phyloP scores from a whole-genome alignment of 2,797 vertebrate genomes.

The Huso huso region DNA sequence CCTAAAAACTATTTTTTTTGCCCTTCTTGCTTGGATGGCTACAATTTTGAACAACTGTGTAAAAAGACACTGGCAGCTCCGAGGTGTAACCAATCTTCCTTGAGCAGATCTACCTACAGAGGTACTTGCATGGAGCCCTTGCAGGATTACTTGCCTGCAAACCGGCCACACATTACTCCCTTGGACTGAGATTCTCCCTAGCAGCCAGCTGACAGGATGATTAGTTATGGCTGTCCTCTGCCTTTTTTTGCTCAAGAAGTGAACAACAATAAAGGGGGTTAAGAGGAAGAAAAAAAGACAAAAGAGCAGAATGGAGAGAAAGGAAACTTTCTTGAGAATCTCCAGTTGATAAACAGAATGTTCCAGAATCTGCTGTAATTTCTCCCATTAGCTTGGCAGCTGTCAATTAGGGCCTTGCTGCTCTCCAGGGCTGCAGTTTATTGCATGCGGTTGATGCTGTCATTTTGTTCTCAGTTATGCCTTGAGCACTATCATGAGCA shows the following conservation, averaged over 20 bases:
- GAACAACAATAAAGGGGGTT: slow-evolving; percentile 41
- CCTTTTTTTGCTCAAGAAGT: slow-evolving; percentile 42
- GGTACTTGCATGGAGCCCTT: slow-evolving; percentile 37
- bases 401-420: slow-evolving; percentile 92
- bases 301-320: slow-evolving; percentile 30
- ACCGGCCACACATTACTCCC: slow-evolving; percentile 51
- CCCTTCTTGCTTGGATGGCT: slow-evolving; percentile 23
- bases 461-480: slow-evolving; percentile 90
- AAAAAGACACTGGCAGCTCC: slow-evolving; percentile 1
- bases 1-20: slow-evolving; percentile 23
- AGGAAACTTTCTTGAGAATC: slow-evolving; percentile 56
- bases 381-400: slow-evolving; percentile 92
- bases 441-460: slow-evolving; percentile 91
- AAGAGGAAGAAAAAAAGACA: slow-evolving; percentile 28
- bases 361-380: slow-evolving; percentile 82
- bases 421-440: slow-evolving; percentile 90
- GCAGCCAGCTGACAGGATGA: slow-evolving; percentile 73
- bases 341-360: slow-evolving; percentile 73
- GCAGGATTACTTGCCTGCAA: slow-evolving; percentile 46
- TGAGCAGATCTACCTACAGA: slow-evolving; percentile 33
- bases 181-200: slow-evolving; percentile 63
- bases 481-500: slow-evolving; percentile 87
- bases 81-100: slow-evolving; percentile 15
- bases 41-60: background rate
- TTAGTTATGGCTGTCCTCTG: slow-evolving; percentile 74